phyloP scores from a whole-genome alignment of 2,888 invertebrate species.

The Embidobia sp. region DNA sequence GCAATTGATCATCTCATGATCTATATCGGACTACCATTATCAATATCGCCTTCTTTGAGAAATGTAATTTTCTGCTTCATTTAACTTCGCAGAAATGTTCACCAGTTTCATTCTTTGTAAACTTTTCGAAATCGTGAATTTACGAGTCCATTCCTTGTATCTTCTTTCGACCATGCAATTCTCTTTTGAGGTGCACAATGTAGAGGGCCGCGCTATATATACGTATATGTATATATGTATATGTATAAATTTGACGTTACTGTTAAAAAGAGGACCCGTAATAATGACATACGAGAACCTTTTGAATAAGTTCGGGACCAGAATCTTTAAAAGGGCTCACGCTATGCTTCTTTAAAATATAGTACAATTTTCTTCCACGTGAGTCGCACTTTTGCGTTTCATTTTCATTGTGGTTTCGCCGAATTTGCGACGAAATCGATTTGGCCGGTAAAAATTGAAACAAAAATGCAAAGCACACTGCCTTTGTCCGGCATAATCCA shows the following conservation, averaged over 20 bases:
- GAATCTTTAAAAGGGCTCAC: conserved; percentile 16
- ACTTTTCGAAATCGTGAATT: conserved; percentile 32
- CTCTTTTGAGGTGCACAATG: conserved; percentile 44
- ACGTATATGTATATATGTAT: too few relatives aligned
- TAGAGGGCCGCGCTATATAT: conserved; percentile 31
- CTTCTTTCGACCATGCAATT: conserved; percentile 36
- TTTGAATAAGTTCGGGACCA: conserved; percentile 48
- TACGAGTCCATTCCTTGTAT: conserved; percentile 53
- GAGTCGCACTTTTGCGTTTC: conserved; percentile 16
- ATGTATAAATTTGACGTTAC: conserved; percentile 49
- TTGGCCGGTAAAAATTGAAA: conserved; percentile 20
- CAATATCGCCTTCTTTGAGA: too few relatives aligned
- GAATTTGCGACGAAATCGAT: conserved; percentile 14
- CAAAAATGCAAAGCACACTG: conserved; percentile 21
- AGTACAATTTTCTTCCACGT: conserved; percentile 12
- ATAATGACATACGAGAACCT: conserved; percentile 51
- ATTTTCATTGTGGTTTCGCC: conserved; percentile 18
- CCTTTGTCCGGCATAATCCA: conserved; percentile 22
- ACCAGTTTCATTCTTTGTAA: conserved; percentile 28
- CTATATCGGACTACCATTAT: too few relatives aligned
- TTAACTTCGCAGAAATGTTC: not conserved
- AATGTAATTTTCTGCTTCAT: not conserved
- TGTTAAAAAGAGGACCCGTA: conserved; percentile 31
- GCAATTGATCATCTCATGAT: too few relatives aligned
- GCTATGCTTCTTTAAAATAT: conserved; percentile 23